Evolutionary conservation across 1,140 invertebrate genomes (phyloP), one percentile per base, ranked within the genome.

Genomic region (Drosophila lacertosa): DNA sequence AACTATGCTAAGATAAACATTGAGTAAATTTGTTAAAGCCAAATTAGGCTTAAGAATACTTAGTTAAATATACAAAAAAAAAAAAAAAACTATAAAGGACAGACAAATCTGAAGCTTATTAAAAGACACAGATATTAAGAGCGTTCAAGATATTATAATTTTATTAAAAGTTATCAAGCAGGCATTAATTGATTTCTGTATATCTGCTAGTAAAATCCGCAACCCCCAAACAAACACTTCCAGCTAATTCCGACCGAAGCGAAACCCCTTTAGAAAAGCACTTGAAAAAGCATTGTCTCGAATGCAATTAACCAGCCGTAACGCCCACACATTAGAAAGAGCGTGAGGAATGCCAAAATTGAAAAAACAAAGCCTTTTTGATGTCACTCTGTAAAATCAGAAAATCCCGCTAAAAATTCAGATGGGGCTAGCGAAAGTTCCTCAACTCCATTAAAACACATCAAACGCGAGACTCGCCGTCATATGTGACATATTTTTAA

Each of bases 401-500:
- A 69, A 76, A 59, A 42, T 22, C 71, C 3, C 13, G 9, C 24
- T n/a, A 58, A 18, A 42, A 7, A 29, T 7, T 7, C 9, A 29
- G 0, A 29, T 29, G 26, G 26, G 26, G 26, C 26, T 29, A 7
- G 26, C 4, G 26, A 22, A 22, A 4, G 20, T 13, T 39, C 35
- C 5, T 16, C 39, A 10, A 16, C 39, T 40, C 39, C 7, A 16
- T 13, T 40, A 18, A 10, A 7, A 55, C 39, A 86, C 82, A 86
- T 86, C 82, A 86, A 86, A 86, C 82, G 74, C 39, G 18, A 33
- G 44, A 22, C 29, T 67, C 15, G 40, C 51, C 40, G 58, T 81
- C 82, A 82, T 86, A 82, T 74, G 82, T 86, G 63, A 70, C 88
- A 88, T 88, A 89, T 88, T 88, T 88, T 75, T 44, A 60, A 82